phyloP scores from a whole-genome alignment of 2,888 invertebrate species.

The Tiliacea citrago region DNA sequence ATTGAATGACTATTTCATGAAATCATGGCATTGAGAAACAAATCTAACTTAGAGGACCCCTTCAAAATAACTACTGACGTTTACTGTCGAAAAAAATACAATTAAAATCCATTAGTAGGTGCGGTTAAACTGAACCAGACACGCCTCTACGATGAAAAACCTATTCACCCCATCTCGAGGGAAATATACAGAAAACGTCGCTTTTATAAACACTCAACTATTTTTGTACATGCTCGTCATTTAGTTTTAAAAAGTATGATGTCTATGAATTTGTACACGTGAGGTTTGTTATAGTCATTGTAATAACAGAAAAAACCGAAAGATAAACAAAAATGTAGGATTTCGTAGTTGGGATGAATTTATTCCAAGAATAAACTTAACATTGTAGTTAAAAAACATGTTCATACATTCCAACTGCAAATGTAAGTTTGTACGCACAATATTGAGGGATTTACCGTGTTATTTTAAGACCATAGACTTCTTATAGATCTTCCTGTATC shows the following conservation, averaged over 20 bases:
- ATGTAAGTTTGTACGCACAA: too few relatives aligned
- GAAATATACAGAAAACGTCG: constrained; percentile 63
- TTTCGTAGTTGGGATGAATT: too few relatives aligned
- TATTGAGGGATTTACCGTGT: too few relatives aligned
- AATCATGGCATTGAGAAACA: too few relatives aligned
- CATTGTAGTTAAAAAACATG: too few relatives aligned
- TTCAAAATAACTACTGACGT: constrained; percentile 18
- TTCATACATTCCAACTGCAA: too few relatives aligned
- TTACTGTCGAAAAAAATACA: constrained; percentile 34
- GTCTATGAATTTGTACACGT: constrained; percentile 18
- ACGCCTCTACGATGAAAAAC: constrained; percentile 63
- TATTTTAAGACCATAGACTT: too few relatives aligned
- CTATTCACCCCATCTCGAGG: constrained; percentile 56
- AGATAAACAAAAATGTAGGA: too few relatives aligned
- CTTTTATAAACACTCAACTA: constrained; percentile 41
- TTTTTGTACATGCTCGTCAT: constrained; percentile 28
- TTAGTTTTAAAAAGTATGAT: constrained; percentile 32
- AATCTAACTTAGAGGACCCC: too few relatives aligned
- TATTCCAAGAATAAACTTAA: too few relatives aligned
- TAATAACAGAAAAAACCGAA: neutral
- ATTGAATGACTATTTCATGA: too few relatives aligned
- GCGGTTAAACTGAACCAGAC: constrained; percentile 53
- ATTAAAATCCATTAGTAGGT: constrained; percentile 49
- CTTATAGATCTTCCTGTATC: too few relatives aligned
- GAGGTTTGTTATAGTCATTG: neutral